phyloP scores from a whole-genome alignment of 2,113 vertebrate species.

The Synodontis membranacea region DNA sequence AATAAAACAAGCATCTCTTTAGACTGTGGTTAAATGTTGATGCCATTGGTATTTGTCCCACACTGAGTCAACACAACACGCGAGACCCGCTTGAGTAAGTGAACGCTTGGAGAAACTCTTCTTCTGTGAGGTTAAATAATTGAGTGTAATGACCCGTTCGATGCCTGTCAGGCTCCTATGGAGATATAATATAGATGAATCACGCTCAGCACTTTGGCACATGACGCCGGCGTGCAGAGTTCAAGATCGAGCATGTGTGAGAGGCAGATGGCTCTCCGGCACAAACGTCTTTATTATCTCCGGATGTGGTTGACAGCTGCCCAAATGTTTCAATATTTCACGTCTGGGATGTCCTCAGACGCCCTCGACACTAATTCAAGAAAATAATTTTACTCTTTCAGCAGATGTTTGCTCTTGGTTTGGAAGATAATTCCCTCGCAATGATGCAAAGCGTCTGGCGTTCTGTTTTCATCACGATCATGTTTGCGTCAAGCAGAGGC shows the following conservation, averaged over 20 bases:
- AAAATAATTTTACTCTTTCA: neutral
- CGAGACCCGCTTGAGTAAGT: neutral
- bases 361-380: conserved; percentile 1
- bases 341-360: neutral
- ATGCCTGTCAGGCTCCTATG: conserved; percentile 31
- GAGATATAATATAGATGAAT: conserved; percentile 39
- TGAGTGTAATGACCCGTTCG: conserved; percentile 33
- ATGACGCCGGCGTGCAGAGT: conserved; percentile 16
- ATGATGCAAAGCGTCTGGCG: neutral
- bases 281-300: conserved; percentile 39
- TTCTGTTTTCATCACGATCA: neutral
- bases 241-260: conserved; percentile 32
- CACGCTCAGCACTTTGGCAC: neutral
- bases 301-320: conserved; percentile 35
- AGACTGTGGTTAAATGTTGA: neutral
- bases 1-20: neutral
- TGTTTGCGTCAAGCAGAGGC: neutral
- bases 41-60: neutral
- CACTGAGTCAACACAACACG: neutral
- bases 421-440: neutral
- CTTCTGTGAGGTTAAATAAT: conserved; percentile 40
- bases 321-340: conserved; percentile 19
- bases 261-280: conserved; percentile 20
- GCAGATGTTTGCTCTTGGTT: conserved; percentile 11
- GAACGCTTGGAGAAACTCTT: neutral